Base-by-base conservation (phyloP, 2,113 vertebrate species). In the Galemys pyrenaicus region DNA sequence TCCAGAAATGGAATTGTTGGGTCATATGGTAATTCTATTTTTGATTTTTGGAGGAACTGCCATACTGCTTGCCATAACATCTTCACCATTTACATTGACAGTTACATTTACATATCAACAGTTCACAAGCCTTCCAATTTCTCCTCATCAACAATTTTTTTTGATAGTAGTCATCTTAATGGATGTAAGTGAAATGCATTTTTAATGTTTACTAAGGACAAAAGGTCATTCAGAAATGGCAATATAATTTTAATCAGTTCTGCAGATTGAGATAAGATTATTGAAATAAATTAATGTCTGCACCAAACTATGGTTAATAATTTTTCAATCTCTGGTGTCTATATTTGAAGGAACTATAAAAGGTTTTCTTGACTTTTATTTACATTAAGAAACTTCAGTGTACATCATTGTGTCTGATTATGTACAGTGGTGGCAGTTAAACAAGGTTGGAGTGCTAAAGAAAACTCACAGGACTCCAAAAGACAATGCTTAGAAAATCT, bases 221-320 rank as follows among this genome's bases (percentile, higher is more conserved):
- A 85, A 95, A 49, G 46, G 17, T 68, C 20, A 68, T 68, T 96
- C 6, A 85, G 70, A 92, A 94, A 82, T 87, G 56, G 82, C 30
- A 89, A 35, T 83, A 39, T 64, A 75, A 20, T 94, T 95, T 95
- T 80, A 71, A 87, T 71, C 32, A 41, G 37, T 67, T 94, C 30
- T 93, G 92, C 35, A 19, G 92, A 65, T 49, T 12, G 68, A 22
- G 80, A 73, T 89, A 81, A n/a, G n/a, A n/a, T n/a, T n/a, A n/a
- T n/a, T n/a, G n/a, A n/a, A n/a, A n/a, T n/a, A n/a, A n/a, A n/a
- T n/a, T 49, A 49, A 70, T 71, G 46, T 86, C 24, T 56, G 60
- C 89, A 65, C 12, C 32, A 67, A 41, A n/a, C 13, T 84, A 9
- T 35, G 81, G n/a, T 62, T 5, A 56, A 0, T 78, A 64, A 32